Base-by-base conservation (phyloP, 1,140 invertebrate genomes). In the Idris sp. region DNA sequence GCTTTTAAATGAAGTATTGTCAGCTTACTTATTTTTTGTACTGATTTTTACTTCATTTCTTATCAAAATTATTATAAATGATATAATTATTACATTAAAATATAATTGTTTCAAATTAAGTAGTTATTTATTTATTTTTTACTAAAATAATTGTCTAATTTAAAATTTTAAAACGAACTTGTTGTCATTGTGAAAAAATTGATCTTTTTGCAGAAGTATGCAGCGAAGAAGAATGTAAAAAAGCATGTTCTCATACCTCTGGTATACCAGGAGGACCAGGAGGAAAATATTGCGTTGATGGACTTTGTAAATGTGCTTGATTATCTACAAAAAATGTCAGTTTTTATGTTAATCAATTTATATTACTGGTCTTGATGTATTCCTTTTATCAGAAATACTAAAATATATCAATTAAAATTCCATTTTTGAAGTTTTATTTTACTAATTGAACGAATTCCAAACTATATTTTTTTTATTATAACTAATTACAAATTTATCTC, bases 261-360 rank as follows among this genome's bases (percentile, higher is more conserved):
- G 49, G 43, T 18, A 80, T 80, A 28, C 61, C 79, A 2, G 77
- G 79, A 13, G 79, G 74, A 2, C 53, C 46, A 5, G 53, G 43
- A 5, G 77, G 77, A 10, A 79, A 79, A 62, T 80, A 79, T 35
- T 80, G 79, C 13, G 77, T 77, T 5, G 62, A 80, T 38, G 77
- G 79, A 2, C 38, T 30, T 11, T 79, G 79, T 71, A 46, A 18
- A 41, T 80, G 77, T 38, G 48, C 53, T 16, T 51, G n/a, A 36
- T 38, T 33, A 14, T 26, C 41, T 1, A 40, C 26, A 4, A 4
- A 40, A 38, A 33, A 51, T 16, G 4, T 43, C 7, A 46, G 30
- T 28, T 36, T 61, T 9, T 10, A 48, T 13, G 16, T 48, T 14
- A 61, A 40, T 49, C 58, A 41, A 46, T 14, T 33, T 35, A 26